A percentile compares a stretch with the other conserved stretches of the same genome.
phyloP scores from a whole-genome alignment of 2,797 vertebrate species.

The Sebastes steindachneri region DNA sequence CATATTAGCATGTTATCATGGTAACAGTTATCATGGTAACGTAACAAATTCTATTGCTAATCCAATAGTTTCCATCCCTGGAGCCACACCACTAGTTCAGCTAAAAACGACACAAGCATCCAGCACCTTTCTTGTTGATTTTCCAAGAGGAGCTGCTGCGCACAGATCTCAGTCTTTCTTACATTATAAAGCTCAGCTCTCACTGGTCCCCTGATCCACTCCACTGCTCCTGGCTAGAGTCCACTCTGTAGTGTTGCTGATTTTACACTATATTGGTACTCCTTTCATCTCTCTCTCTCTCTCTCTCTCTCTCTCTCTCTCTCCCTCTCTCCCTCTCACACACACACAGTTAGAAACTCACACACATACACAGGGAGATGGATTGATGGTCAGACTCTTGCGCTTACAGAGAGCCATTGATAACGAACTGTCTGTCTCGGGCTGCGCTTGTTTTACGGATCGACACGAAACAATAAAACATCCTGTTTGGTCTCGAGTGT shows the following conservation, averaged over 20 bases:
- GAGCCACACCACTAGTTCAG: background rate
- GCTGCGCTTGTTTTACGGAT: slow-evolving; percentile 20
- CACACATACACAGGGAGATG: slow-evolving; percentile 22
- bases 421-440: slow-evolving; percentile 22
- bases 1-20: background rate
- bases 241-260: slow-evolving; percentile 15
- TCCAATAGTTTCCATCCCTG: background rate
- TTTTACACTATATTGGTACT: background rate
- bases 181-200: slow-evolving; percentile 24
- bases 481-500: slow-evolving; percentile 19
- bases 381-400: slow-evolving; percentile 32
- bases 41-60: background rate
- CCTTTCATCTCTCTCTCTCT: background rate
- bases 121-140: slow-evolving; percentile 8
- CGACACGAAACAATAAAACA: slow-evolving; percentile 30
- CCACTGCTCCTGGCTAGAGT: slow-evolving; percentile 11
- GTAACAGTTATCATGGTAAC: background rate
- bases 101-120: background rate
- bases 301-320: background rate
- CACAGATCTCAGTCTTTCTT: slow-evolving; percentile 28
- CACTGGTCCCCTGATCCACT: slow-evolving; percentile 29
- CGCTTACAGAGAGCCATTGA: slow-evolving; percentile 6
- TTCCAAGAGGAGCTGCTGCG: slow-evolving; percentile 10
- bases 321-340: background rate
- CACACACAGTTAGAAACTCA: background rate